Percentiles rank a stretch among this genome's conserved stretches.
These are phyloP conservation scores for Eidolon dupreanum DNA, from an alignment of 2,797 vertebrate species.

Conservation along the genomic window DNA sequence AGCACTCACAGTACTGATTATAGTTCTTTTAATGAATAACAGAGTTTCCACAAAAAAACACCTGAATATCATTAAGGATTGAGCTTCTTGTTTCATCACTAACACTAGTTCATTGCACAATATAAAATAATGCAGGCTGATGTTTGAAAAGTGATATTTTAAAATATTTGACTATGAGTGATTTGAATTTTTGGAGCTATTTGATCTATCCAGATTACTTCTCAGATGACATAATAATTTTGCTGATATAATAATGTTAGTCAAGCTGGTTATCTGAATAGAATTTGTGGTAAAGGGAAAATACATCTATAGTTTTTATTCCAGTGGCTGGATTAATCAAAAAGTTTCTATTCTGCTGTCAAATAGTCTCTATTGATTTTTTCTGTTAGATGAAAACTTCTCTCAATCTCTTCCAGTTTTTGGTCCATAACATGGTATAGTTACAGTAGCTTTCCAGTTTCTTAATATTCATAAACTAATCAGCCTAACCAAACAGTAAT, in stretches of 20 bases:
- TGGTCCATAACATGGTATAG: background rate
- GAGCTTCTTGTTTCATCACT: background rate
- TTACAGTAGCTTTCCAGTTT: background rate
- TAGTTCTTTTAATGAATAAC: background rate
- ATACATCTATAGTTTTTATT: background rate
- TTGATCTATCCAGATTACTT: background rate
- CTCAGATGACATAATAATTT: background rate
- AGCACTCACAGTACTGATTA: background rate
- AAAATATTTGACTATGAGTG: background rate
- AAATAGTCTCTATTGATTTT: background rate
- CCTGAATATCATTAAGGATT: background rate
- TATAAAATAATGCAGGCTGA: background rate
- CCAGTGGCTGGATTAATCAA: background rate
- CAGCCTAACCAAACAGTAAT: background rate
- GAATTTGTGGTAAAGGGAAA: background rate
- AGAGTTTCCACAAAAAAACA: background rate
- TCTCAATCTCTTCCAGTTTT: background rate
- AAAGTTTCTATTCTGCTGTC: background rate
- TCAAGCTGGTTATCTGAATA: background rate
- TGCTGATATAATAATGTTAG: background rate
- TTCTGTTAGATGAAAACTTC: background rate
- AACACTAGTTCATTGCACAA: background rate
- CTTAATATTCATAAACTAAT: constrained; percentile 11
- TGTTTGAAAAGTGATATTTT: background rate
- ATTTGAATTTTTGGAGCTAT: background rate